phyloP scores from a whole-genome alignment of 2,797 vertebrate genomes.

The Miichthys miiuy region DNA sequence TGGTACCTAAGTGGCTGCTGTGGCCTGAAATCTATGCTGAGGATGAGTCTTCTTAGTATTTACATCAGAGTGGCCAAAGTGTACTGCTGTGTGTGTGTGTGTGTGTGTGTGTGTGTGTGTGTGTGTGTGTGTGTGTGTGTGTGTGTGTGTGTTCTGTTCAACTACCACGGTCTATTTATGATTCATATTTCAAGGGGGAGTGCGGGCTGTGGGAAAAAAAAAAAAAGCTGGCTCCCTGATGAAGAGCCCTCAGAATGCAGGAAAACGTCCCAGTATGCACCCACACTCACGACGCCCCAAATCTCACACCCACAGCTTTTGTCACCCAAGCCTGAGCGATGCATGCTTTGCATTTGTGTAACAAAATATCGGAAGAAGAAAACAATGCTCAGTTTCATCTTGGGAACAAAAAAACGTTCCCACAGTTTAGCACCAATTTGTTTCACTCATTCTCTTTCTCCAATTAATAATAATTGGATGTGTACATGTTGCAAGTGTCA shows the following conservation, averaged over 20 bases:
- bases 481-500: not conserved
- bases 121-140: constrained; percentile 39
- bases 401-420: constrained; percentile 2
- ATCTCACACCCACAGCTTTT: constrained; percentile 77
- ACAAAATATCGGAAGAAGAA: constrained; percentile 31
- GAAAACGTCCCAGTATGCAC: constrained; percentile 79
- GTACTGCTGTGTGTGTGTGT: constrained; percentile 16
- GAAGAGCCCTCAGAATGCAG: constrained; percentile 72
- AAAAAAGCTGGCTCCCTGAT: constrained; percentile 70
- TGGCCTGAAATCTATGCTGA: constrained; percentile 43
- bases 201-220: constrained; percentile 54
- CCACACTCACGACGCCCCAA: constrained; percentile 78
- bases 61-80: constrained; percentile 50
- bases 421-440: not conserved
- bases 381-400: constrained; percentile 13
- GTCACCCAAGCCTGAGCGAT: constrained; percentile 60
- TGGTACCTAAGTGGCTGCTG: constrained; percentile 53
- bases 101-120: constrained; percentile 21
- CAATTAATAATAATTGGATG: constrained; percentile 8
- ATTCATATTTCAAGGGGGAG: constrained; percentile 76
- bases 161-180: constrained; percentile 52
- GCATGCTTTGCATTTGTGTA: constrained; percentile 47
- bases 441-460: constrained; percentile 4
- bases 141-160: constrained; percentile 32
- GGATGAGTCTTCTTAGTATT: constrained; percentile 54